Conservation (phyloP, 2,888 invertebrate genomes). For the Caenorhabditis doughertyi region DNA sequence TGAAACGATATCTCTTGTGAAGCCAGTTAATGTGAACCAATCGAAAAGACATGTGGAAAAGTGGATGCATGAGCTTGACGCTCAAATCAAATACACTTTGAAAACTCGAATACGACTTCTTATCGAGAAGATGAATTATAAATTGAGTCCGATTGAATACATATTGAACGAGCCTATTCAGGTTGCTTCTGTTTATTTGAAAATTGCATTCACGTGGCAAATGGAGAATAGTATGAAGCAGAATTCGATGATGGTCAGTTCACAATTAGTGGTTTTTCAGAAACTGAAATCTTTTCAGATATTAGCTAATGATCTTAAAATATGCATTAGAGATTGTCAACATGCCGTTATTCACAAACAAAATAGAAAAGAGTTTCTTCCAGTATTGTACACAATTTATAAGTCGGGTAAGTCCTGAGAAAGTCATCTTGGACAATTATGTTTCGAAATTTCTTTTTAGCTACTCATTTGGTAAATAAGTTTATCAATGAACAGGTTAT, state of each 20-base stretch:
- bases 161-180: slow-evolving; percentile 69
- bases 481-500: slow-evolving; percentile 57
- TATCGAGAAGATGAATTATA: slow-evolving; percentile 66
- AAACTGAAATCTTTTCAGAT: slow-evolving; percentile 11
- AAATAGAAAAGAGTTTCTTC: slow-evolving; percentile 25
- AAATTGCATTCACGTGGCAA: slow-evolving; percentile 70
- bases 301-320: slow-evolving; percentile 53
- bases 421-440: too few relatives aligned
- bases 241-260: slow-evolving; percentile 59
- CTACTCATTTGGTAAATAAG: slow-evolving; percentile 33
- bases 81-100: slow-evolving; percentile 69
- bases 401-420: slow-evolving; percentile 23
- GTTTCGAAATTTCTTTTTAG: not conserved
- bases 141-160: slow-evolving; percentile 62
- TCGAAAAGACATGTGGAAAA: slow-evolving; percentile 79
- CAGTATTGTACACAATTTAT: slow-evolving; percentile 41
- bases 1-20: slow-evolving; percentile 67
- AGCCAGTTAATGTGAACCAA: slow-evolving; percentile 74
- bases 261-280: not conserved
- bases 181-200: slow-evolving; percentile 70
- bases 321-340: slow-evolving; percentile 56
- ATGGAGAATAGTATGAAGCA: slow-evolving; percentile 74
- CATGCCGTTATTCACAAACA: slow-evolving; percentile 40
- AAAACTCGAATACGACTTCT: slow-evolving; percentile 57
- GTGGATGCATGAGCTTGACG: slow-evolving; percentile 79